These are phyloP conservation scores for Drosophila micromelanica DNA, from an alignment of 1,140 invertebrate species.

Conservation along the genomic window DNA sequence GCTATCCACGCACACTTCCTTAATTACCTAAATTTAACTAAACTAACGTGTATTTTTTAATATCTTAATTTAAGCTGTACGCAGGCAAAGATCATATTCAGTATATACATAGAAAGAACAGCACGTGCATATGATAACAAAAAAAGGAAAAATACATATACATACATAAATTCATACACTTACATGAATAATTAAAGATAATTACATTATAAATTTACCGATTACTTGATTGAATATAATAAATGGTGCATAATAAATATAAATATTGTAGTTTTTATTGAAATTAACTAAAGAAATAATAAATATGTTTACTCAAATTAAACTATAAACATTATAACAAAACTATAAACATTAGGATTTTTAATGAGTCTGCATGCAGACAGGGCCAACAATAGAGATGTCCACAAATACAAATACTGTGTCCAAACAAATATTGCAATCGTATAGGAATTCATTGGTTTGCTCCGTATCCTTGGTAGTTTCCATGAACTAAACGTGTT, in stretches of 20 bases:
- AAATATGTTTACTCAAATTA: neutral
- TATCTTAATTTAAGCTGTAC: conserved; percentile 35
- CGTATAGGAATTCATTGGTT: neutral
- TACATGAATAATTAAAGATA: conserved; percentile 49
- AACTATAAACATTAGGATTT: too few relatives aligned
- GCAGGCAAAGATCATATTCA: conserved; percentile 21
- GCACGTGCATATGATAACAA: conserved; percentile 36
- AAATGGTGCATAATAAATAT: conserved; percentile 74
- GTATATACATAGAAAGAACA: conserved; percentile 26
- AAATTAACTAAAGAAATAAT: too few relatives aligned
- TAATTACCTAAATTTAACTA: conserved; percentile 7
- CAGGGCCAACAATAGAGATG: conserved; percentile 17
- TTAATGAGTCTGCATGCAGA: neutral
- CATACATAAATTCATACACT: conserved; percentile 42
- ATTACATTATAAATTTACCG: conserved; percentile 51
- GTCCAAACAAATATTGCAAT: conserved; percentile 2
- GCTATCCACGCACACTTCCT: neutral
- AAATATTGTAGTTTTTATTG: conserved; percentile 6
- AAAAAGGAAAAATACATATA: conserved; percentile 21
- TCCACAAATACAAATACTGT: conserved; percentile 7
- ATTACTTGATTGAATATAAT: conserved; percentile 73
- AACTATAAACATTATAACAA: too few relatives aligned
- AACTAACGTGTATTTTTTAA: conserved; percentile 37
- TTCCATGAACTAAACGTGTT: conserved; percentile 3
- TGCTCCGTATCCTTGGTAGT: neutral